A percentile compares a stretch with the other conserved stretches of the same genome.
Evolutionary conservation across 1,140 invertebrate genomes (phyloP).

Genomic region (Sarcophaga bullata): DNA sequence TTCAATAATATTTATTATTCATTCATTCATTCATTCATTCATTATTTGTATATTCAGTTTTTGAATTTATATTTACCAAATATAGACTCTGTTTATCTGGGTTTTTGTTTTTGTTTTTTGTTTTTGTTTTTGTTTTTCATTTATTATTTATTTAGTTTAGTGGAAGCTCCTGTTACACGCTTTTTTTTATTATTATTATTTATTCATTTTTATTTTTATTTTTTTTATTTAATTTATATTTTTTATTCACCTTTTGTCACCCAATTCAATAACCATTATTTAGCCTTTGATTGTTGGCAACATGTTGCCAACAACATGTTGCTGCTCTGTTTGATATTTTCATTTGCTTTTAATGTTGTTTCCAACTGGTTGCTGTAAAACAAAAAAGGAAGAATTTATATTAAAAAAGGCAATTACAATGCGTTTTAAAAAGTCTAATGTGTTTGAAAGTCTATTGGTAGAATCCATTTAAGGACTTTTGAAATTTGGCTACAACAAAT

Average conservation of each 20-base stretch:
- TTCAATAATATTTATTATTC: conserved; percentile 1
- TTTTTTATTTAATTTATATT: conserved; percentile 35
- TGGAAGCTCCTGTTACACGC: conserved; percentile 65
- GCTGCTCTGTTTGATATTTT: conserved; percentile 28
- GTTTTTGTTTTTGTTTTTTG: too few species aligned
- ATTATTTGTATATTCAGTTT: conserved; percentile 16
- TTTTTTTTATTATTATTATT: too few species aligned
- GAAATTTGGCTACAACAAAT: too few species aligned
- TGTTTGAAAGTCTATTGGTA: too few species aligned
- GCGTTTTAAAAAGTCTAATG: too few species aligned
- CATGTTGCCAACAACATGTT: conserved; percentile 20
- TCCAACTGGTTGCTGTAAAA: conserved; percentile 75
- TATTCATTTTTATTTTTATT: too few species aligned
- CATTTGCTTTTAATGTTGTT: conserved; percentile 69
- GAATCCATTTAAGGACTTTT: too few species aligned
- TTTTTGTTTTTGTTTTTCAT: background rate
- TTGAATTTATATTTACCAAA: conserved; percentile 29
- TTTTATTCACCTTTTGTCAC: conserved; percentile 17
- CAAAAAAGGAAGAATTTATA: too few species aligned
- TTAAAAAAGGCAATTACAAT: too few species aligned
- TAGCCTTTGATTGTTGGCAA: conserved; percentile 12
- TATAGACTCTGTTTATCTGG: conserved; percentile 11
- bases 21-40: conserved; percentile 5
- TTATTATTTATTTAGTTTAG: conserved; percentile 56
- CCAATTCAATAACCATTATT: too few species aligned